Conservation (phyloP, 2,888 invertebrate species). For the Pachydiplax longipennis region DNA sequence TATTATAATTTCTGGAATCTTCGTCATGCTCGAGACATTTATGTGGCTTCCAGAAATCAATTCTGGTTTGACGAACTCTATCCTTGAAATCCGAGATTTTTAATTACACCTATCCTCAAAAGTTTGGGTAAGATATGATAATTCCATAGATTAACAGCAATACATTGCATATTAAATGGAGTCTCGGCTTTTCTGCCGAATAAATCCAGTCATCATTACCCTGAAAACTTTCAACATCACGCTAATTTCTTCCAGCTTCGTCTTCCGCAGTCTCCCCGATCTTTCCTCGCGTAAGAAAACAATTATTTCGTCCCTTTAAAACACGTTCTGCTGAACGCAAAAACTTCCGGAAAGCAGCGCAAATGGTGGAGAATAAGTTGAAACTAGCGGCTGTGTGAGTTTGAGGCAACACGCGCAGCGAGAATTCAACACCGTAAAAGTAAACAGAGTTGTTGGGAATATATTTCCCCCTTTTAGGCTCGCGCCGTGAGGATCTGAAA, state of each 20-base stretch:
- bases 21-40: no score
- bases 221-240: no score
- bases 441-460: slow-evolving; percentile 23
- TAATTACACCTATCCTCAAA: no score
- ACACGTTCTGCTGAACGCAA: neutral
- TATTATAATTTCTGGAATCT: no score
- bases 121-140: no score
- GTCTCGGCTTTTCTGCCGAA: no score
- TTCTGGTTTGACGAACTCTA: no score
- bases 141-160: no score
- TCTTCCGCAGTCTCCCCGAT: neutral
- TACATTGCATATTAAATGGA: no score
- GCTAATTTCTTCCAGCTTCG: neutral
- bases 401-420: neutral
- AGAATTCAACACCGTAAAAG: slow-evolving; percentile 24
- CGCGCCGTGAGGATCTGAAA: neutral
- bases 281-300: neutral
- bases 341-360: neutral
- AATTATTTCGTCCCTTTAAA: neutral
- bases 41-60: no score
- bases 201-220: no score
- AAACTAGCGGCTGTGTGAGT: neutral
- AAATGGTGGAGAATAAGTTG: slow-evolving; percentile 28
- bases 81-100: no score
- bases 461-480: slow-evolving; percentile 20